phyloP scores from a whole-genome alignment of 2,888 invertebrate species.

The Pterobdella sp. region DNA sequence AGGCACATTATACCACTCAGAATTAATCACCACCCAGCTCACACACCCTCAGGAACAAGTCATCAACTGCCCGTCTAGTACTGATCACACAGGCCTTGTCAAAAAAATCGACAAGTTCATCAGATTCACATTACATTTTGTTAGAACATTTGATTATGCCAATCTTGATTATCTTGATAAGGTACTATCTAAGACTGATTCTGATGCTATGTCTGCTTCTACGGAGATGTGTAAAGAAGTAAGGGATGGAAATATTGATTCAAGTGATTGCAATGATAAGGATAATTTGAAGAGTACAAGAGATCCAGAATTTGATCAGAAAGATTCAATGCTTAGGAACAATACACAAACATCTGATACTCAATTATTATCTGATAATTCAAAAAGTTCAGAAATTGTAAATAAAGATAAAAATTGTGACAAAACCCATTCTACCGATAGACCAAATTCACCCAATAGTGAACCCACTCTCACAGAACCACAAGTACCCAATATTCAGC shows the following conservation, averaged over 20 bases:
- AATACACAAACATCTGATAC: neutral
- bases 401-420: neutral
- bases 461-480: neutral
- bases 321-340: neutral
- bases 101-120: neutral
- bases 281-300: neutral
- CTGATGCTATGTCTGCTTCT: neutral
- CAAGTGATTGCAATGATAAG: neutral
- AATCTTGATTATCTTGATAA: neutral
- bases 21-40: neutral
- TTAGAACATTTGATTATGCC: neutral
- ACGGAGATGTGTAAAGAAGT: neutral
- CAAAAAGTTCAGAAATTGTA: neutral
- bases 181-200: neutral
- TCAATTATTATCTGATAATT: neutral
- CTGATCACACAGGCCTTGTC: conserved; percentile 11
- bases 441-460: neutral
- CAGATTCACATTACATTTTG: neutral
- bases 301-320: neutral
- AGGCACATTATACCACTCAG: neutral
- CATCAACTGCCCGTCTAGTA: neutral
- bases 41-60: conserved; percentile 12
- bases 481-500: neutral
- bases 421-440: neutral
- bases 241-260: neutral